Percentiles rank a stretch among this genome's conserved stretches.
Conservation (phyloP, 2,797 vertebrate genomes). For the Pseudomugil tenellus region DNA sequence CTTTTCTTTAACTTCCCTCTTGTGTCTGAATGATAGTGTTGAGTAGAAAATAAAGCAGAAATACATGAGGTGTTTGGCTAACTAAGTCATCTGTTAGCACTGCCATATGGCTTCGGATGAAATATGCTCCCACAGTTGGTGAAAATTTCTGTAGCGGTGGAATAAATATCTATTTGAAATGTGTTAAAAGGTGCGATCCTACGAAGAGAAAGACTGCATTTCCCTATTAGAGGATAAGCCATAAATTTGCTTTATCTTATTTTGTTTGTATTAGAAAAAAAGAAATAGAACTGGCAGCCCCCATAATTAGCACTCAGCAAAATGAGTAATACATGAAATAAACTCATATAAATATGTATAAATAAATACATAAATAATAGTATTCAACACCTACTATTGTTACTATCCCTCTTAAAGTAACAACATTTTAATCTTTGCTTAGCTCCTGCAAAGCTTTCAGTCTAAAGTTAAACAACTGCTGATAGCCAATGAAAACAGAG, state of each 20-base stretch:
- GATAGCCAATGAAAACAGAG: constrained; percentile 41
- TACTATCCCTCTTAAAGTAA: constrained; percentile 29
- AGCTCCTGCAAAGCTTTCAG: constrained; percentile 47
- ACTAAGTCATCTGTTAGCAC: constrained; percentile 9
- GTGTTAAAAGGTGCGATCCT: constrained; percentile 14
- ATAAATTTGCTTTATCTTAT: constrained; percentile 2
- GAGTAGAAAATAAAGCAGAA: background rate
- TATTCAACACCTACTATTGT: constrained; percentile 24
- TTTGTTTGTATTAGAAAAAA: constrained; percentile 4
- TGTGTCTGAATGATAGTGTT: constrained; percentile 2
- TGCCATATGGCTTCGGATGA: constrained; percentile 12
- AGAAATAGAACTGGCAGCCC: constrained; percentile 10
- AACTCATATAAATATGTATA: too few relatives aligned
- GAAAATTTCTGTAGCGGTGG: constrained; percentile 3
- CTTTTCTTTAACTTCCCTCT: constrained; percentile 13
- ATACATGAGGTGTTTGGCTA: constrained; percentile 7
- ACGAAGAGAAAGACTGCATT: background rate
- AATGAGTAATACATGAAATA: constrained; percentile 37
- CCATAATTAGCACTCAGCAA: constrained; percentile 20
- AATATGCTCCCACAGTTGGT: constrained; percentile 8
- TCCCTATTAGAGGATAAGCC: constrained; percentile 5
- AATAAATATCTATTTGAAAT: constrained; percentile 22
- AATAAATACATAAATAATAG: constrained; percentile 8
- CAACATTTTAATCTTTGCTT: constrained; percentile 40
- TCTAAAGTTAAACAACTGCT: constrained; percentile 52